Evolutionary conservation across 2,888 invertebrate species (phyloP), one percentile per base, ranked within the genome.

Genomic region (Entomobrya multifasciata): DNA sequence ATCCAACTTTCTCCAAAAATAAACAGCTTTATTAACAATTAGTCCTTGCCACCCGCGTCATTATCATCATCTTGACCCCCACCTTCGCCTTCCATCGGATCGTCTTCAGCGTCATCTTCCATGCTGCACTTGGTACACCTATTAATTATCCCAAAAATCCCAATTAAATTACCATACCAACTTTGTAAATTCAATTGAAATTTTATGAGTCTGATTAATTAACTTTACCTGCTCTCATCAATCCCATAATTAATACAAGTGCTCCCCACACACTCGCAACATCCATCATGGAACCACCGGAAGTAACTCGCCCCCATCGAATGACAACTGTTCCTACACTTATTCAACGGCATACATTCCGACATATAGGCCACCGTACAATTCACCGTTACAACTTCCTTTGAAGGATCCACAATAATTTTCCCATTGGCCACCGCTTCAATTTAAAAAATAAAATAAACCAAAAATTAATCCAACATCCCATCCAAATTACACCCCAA

Each of bases 281-380:
- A 98, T 0, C 97, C 98, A 92, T 97, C 96, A 92, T 97, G 97
- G 93, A 98, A 98, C 97, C 98, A 98, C 91, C 98, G 95, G 93
- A 94, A 97, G 92, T 95, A 95, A 74, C 95, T 94, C 0, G 97
- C 95, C 47, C 97, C 97, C 95, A 97, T 96, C 13, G 96, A 95
- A 90, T 94, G 94, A 92, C 98, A 98, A 27, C 95, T 95, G 72
- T 95, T 95, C 91, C 95, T 95, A 92, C 98, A 98, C 92, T 97
- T 97, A 92, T 95, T 95, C 94, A 96, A 95, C 0, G 97, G 96
- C 94, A 96, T 96, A 92, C 98, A 98, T 92, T 97, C 95, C 44
- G 96, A 95, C 95, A 97, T 95, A 93, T 96, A 98, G 0, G 97
- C 96, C 8, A 98, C 97, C 0, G 97, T 97, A 93, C 98, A 98